These are phyloP conservation scores for Anas bernieri DNA, from an alignment of 2,797 vertebrate genomes.

Conservation along the genomic window DNA sequence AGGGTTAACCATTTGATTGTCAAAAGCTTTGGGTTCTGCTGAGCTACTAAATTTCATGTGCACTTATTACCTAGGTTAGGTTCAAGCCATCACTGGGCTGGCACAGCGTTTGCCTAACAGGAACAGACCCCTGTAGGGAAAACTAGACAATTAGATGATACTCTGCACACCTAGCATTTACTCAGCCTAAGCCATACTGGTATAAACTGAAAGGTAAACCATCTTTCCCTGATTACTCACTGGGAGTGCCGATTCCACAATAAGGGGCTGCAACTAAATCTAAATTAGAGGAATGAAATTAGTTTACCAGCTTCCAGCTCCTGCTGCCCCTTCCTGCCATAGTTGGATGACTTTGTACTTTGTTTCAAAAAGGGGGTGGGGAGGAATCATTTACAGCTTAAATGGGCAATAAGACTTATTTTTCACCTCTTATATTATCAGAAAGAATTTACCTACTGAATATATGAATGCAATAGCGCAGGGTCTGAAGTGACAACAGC, in stretches of 20 bases:
- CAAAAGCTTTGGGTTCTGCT: slow-evolving; percentile 66
- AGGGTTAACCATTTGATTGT: slow-evolving; percentile 67
- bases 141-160: slow-evolving; percentile 59
- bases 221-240: slow-evolving; percentile 55
- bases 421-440: neutral
- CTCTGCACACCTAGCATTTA: slow-evolving; percentile 23
- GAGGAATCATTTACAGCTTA: neutral
- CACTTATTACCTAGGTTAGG: slow-evolving; percentile 63
- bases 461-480: neutral
- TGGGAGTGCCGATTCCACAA: slow-evolving; percentile 6
- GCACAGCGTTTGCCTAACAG: slow-evolving; percentile 49
- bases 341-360: neutral
- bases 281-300: slow-evolving; percentile 60
- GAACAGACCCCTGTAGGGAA: slow-evolving; percentile 55
- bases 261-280: slow-evolving; percentile 17
- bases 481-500: neutral
- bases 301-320: slow-evolving; percentile 42
- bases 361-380: neutral
- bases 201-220: slow-evolving; percentile 63
- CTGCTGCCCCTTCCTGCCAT: slow-evolving; percentile 1
- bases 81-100: slow-evolving; percentile 52
- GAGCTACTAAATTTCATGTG: slow-evolving; percentile 67
- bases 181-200: slow-evolving; percentile 23
- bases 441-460: neutral
- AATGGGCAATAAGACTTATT: neutral